Conservation (phyloP, 2,113 vertebrate species). For the Bungarus multicinctus region DNA sequence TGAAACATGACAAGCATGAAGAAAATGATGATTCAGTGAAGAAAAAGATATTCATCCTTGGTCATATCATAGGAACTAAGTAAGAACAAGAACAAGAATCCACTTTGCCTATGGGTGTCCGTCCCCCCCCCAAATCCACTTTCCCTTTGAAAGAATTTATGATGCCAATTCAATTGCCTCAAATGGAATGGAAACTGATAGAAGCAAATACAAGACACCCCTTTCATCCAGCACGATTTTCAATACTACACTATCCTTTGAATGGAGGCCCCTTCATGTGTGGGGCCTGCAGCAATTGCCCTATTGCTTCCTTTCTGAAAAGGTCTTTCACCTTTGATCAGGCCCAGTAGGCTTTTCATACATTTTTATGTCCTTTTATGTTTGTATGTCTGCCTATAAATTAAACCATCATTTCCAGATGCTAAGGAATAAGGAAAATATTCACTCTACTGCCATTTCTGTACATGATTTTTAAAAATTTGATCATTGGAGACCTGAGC, state of each 20-base stretch:
- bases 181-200: neutral
- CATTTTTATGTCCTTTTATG: neutral
- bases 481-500: neutral
- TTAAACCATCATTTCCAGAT: conserved; percentile 50
- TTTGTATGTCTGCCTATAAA: neutral
- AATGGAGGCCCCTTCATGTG: neutral
- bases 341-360: neutral
- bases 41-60: neutral
- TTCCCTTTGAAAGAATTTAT: neutral
- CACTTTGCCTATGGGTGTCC: neutral
- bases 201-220: neutral
- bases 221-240: neutral
- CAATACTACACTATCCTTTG: neutral
- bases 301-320: neutral
- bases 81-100: neutral
- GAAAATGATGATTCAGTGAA: neutral
- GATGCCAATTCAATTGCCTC: neutral
- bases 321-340: neutral
- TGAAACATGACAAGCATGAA: neutral
- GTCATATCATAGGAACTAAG: neutral
- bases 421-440: neutral
- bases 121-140: neutral
- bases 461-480: neutral
- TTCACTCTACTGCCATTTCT: neutral
- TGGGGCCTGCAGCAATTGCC: neutral